Conservation (phyloP, 1,140 invertebrate species). For the Drosophila truncata region DNA sequence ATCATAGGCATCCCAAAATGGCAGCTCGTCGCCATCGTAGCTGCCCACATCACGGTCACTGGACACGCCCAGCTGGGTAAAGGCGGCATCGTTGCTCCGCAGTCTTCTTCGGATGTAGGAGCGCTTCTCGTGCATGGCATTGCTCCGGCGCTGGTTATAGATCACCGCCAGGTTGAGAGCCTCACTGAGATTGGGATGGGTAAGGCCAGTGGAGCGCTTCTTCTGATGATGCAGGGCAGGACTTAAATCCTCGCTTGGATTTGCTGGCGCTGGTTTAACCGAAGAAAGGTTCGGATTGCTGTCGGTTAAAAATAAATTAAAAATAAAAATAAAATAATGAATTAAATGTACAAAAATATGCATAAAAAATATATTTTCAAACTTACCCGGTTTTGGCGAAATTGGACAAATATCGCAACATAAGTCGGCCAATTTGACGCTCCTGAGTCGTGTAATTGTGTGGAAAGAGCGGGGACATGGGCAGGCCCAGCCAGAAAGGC, state of each 20-base stretch:
- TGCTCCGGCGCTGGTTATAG: constrained; percentile 80
- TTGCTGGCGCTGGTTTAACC: constrained; percentile 16
- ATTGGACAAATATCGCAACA: constrained; percentile 93
- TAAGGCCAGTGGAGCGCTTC: constrained; percentile 48
- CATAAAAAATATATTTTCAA: background rate
- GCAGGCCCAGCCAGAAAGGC: constrained; percentile 96
- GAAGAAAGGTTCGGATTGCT: constrained; percentile 80
- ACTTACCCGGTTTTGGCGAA: constrained; percentile 92
- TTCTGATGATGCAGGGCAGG: constrained; percentile 36
- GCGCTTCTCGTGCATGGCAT: constrained; percentile 77
- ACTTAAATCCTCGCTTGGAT: constrained; percentile 8
- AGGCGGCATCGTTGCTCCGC: constrained; percentile 65
- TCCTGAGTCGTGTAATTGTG: constrained; percentile 91
- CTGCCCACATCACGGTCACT: constrained; percentile 52
- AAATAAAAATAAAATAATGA: background rate
- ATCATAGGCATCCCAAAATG: constrained; percentile 95
- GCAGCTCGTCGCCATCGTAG: constrained; percentile 85
- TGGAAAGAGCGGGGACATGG: constrained; percentile 89
- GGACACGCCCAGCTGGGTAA: constrained; percentile 41
- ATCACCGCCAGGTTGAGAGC: constrained; percentile 72
- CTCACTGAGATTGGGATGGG: constrained; percentile 35
- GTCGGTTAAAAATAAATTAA: background rate
- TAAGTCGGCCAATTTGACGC: constrained; percentile 90
- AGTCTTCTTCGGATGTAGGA: constrained; percentile 62
- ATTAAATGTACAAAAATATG: background rate